phyloP scores from a whole-genome alignment of 2,797 vertebrate species.

The Morus bassanus region DNA sequence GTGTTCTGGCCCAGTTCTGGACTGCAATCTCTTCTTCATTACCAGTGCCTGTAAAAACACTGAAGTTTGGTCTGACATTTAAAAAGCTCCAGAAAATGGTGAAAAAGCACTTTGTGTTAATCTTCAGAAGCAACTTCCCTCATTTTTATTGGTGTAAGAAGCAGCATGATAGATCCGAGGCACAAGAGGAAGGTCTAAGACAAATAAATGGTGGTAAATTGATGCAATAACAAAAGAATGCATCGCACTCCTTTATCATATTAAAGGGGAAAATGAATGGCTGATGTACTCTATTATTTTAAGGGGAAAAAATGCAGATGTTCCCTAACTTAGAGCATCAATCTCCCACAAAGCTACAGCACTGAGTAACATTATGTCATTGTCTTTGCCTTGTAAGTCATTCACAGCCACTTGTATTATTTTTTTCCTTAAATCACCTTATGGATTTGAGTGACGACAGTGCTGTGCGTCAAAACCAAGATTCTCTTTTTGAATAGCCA shows the following conservation, averaged over 20 bases:
- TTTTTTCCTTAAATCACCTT: conserved; percentile 1
- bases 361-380: background rate
- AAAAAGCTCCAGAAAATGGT: background rate
- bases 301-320: background rate
- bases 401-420: background rate
- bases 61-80: background rate
- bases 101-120: background rate
- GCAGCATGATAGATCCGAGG: background rate
- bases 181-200: background rate
- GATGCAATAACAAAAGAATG: background rate
- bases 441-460: background rate
- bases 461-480: background rate
- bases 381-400: conserved; percentile 8
- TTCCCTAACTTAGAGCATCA: background rate
- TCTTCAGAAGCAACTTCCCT: background rate
- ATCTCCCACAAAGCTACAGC: background rate
- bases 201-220: background rate
- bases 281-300: conserved; percentile 24
- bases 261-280: background rate
- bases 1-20: background rate
- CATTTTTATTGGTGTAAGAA: background rate
- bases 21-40: background rate
- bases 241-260: background rate
- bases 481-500: background rate
- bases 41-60: background rate